Evolutionary conservation across 1,140 invertebrate species (phyloP).

Genomic region (Monomorium pharaonis): DNA sequence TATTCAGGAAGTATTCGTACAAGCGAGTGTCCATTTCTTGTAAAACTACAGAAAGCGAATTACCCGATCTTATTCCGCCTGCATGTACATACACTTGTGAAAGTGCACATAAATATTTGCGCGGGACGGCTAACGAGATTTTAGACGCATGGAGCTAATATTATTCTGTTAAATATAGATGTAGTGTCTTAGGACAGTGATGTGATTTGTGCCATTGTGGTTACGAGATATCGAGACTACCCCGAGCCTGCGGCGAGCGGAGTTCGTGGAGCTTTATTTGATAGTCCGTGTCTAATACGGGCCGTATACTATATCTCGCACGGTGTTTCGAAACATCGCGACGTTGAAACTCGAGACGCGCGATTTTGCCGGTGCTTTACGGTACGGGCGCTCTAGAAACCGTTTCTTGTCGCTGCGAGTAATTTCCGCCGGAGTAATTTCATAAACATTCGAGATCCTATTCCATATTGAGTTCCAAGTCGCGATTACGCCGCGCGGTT

Average conservation of each 20-base stretch:
- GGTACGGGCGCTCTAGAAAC: constrained; percentile 14
- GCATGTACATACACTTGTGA: neutral
- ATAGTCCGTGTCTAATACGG: constrained; percentile 30
- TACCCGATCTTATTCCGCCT: neutral
- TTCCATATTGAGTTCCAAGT: constrained; percentile 39
- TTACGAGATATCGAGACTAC: neutral
- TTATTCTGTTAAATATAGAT: constrained; percentile 16
- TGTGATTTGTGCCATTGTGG: constrained; percentile 15
- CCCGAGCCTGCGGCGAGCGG: neutral
- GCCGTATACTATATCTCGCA: constrained; percentile 18
- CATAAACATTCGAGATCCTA: constrained; percentile 28
- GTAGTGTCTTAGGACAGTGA: neutral
- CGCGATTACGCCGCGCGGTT: neutral
- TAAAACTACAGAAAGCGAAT: neutral
- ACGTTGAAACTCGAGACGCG: constrained; percentile 34
- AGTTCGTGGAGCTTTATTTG: constrained; percentile 15
- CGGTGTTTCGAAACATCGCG: constrained; percentile 21
- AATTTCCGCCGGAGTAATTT: constrained; percentile 24
- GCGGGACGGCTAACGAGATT: constrained; percentile 11
- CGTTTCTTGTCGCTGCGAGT: constrained; percentile 6
- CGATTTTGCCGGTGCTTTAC: constrained; percentile 31
- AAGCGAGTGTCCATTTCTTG: neutral
- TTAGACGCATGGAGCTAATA: neutral
- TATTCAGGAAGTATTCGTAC: neutral
- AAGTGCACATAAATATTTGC: neutral